Base-by-base conservation (phyloP, 2,113 vertebrate genomes). In the Vanacampus margaritifer region DNA sequence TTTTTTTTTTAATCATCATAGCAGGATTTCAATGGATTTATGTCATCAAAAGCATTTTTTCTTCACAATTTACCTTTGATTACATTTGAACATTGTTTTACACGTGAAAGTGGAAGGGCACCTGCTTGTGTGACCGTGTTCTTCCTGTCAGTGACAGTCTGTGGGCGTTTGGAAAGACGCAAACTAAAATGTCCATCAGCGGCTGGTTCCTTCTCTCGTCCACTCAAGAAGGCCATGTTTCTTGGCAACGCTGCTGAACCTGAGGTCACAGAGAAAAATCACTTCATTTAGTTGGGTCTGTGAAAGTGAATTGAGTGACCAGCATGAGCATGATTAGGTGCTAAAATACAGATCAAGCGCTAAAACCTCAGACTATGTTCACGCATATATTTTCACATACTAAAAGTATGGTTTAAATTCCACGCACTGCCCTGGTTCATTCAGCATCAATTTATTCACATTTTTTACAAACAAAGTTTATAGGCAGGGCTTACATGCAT, bases 181-280 rank as follows among this genome's bases (percentile, higher is more conserved):
- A 81, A 76, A 43, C 68, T 32, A 2, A 45, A 53, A 63, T 5
- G 71, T 46, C 28, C 64, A 62, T 51, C 0, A 4, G 57, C 50
- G 23, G 26, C 36, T 28, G 39, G 21, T 41, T 68, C 48, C 64
- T 69, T 78, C 23, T 46, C 61, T 74, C 8, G 76, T 57, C 54
- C 64, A 7, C 60, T 70, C 64, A 83, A 68, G 36, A 85, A 85
- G 12, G 72, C 1, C 82, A 85, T 81, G 76, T 69, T 85, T 60
- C 73, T 74, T 1, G 85, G 83, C 36, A 81, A 65, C 0, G 83
- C 85, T 21, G 80, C 53, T 32, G 85, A 85, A 69, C 79, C 85
- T 87, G 63, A 53, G 37, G 14, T 1, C 57, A 73, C 63, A 71
- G 3, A 61, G 51, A 11, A 76, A 67, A 63, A 23, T 1, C 1